phyloP scores from a whole-genome alignment of 2,797 vertebrate species.

The Neosilurus mollespiculum region DNA sequence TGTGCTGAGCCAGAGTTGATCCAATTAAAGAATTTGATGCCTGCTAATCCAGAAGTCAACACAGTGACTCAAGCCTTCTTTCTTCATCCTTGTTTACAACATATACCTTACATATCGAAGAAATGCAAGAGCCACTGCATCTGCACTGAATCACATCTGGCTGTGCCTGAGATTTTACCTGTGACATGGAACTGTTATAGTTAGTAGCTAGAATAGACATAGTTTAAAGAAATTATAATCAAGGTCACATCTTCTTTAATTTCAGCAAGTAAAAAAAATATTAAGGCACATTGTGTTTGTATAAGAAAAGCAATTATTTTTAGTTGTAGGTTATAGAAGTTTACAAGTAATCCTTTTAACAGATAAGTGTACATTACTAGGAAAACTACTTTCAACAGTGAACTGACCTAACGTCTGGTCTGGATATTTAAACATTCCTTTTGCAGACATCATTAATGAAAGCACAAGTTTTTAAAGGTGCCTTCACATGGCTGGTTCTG shows the following conservation, averaged over 20 bases:
- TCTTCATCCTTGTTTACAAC: constrained; percentile 42
- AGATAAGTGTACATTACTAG: too few species aligned
- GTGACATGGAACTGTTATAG: neutral
- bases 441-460: neutral
- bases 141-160: too few species aligned
- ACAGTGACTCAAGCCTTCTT: constrained; percentile 37
- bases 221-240: neutral
- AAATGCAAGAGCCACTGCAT: too few species aligned
- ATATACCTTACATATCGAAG: neutral
- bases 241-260: neutral
- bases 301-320: too few species aligned
- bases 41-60: constrained; percentile 68
- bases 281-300: neutral
- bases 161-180: neutral
- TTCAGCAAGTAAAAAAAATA: neutral
- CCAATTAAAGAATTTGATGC: constrained; percentile 71
- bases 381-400: neutral
- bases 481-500: constrained; percentile 59
- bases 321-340: neutral
- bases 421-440: neutral
- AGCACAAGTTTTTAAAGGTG: constrained; percentile 55
- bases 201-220: too few species aligned
- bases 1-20: constrained; percentile 62
- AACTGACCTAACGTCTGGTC: neutral
- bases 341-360: neutral